Percentiles rank a stretch among this genome's conserved stretches.
These are phyloP conservation scores for Diloba caeruleocephala DNA, from an alignment of 2,888 invertebrate species.

Conservation along the genomic window DNA sequence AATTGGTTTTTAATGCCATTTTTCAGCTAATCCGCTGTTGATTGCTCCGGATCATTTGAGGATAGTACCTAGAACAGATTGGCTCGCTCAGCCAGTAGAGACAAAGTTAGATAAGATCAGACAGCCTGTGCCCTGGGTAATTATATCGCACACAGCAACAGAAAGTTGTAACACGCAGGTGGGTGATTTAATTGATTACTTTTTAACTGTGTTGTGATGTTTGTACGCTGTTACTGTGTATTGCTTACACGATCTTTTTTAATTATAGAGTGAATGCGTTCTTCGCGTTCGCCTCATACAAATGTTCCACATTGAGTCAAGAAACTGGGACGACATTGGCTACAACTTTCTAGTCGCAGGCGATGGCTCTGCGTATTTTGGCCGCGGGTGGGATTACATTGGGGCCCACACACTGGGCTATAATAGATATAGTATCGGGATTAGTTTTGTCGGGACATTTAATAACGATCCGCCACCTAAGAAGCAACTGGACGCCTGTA, in stretches of 20 bases:
- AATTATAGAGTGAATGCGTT: slow-evolving; percentile 88
- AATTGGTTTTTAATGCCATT: slow-evolving; percentile 10
- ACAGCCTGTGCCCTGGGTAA: slow-evolving; percentile 85
- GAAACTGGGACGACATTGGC: slow-evolving; percentile 91
- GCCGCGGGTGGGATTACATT: slow-evolving; percentile 92
- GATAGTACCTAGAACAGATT: slow-evolving; percentile 89
- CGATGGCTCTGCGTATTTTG: slow-evolving; percentile 93
- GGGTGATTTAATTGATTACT: slow-evolving; percentile 8
- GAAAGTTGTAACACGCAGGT: slow-evolving; percentile 89
- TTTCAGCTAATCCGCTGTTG: slow-evolving; percentile 75
- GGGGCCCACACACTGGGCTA: slow-evolving; percentile 93
- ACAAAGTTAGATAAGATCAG: slow-evolving; percentile 67
- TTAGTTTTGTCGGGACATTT: slow-evolving; percentile 93
- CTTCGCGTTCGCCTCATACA: slow-evolving; percentile 90
- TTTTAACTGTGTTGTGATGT: neutral
- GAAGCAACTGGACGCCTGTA: slow-evolving; percentile 89
- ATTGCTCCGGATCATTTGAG: slow-evolving; percentile 82
- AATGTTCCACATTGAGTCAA: slow-evolving; percentile 91
- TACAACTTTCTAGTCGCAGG: slow-evolving; percentile 95
- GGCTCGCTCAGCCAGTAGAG: slow-evolving; percentile 91
- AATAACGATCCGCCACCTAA: slow-evolving; percentile 84
- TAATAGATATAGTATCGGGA: slow-evolving; percentile 91
- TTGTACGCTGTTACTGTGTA: neutral
- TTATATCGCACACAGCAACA: slow-evolving; percentile 91
- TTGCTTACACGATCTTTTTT: slow-evolving; percentile 2